These are phyloP conservation scores for Callospermophilus lateralis DNA, from an alignment of 2,113 vertebrate species.

Conservation along the genomic window DNA sequence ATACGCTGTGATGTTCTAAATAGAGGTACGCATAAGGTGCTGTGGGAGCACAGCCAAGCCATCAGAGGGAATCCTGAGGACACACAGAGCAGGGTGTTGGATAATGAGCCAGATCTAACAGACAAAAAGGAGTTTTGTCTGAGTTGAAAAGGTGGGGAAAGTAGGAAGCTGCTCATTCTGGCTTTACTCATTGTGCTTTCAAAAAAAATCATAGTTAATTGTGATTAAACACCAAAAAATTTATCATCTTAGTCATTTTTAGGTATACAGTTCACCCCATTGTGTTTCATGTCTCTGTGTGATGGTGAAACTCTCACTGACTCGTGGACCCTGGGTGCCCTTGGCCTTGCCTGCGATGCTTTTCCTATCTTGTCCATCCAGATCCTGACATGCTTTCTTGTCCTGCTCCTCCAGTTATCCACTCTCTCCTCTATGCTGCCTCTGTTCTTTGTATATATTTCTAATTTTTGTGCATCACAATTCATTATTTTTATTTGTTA, in stretches of 20 bases:
- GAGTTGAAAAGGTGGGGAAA: background rate
- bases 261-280: background rate
- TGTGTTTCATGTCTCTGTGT: background rate
- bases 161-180: background rate
- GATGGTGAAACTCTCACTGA: background rate
- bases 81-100: background rate
- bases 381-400: background rate
- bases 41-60: background rate
- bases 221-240: background rate
- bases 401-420: background rate
- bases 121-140: background rate
- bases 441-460: conserved; percentile 31
- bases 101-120: background rate
- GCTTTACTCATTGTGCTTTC: background rate
- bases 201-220: background rate
- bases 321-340: background rate
- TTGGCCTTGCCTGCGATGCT: too few species aligned
- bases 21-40: background rate
- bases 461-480: background rate
- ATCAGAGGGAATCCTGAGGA: background rate
- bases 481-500: conserved; percentile 5
- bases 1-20: background rate
- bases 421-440: background rate
- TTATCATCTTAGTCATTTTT: background rate
- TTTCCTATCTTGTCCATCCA: background rate